Evolutionary conservation across 1,140 invertebrate genomes (phyloP), one percentile per base, ranked within the genome.

Genomic region (Drosophila ironensis): DNA sequence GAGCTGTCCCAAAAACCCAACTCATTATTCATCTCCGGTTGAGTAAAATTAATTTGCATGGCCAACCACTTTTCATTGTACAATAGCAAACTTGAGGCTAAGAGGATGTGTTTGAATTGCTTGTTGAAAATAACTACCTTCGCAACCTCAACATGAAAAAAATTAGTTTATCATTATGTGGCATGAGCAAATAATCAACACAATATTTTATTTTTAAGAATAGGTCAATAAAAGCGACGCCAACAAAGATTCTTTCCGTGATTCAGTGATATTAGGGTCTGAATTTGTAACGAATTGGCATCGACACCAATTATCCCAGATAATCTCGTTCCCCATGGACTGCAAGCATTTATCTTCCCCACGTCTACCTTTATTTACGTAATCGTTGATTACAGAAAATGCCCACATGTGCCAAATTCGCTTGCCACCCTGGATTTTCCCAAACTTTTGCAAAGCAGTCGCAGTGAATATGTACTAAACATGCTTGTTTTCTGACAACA

Each of bases 11-110:
- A 12, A 38, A 42, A 25, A 14, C 33, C 53, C 45, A 51, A 48
- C 56, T 78, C 69, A 78, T 78, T 73, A 78, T 73, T 78, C 69
- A 73, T 78, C 60, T 73, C 45, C 53, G 69, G 44, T 38, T 78
- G 48, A 73, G 51, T 24, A 78, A 61, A 78, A 73, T 78, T 78
- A 78, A 78, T 78, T 69, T 69, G 45, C 47, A 56, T 42, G 54
- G 37, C 33, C 20, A 54, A 60, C 56, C 51, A 25, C 56, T 33
- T 47, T 19, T 25, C 46, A 52, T 52, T 9, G 19, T 28, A 56
- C 46, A 25, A n/a, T 33, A 33, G 37, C 28, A 56, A 41, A 41
- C 16, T 30, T n/a, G 4, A 12, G 8, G 9, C 35, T 24, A 41
- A 41, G 19, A n/a, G 6, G n/a, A 8, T 68, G 37, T 33, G 28